These are phyloP conservation scores for Gadus chalcogrammus DNA, from an alignment of 2,113 vertebrate genomes.

Conservation along the genomic window DNA sequence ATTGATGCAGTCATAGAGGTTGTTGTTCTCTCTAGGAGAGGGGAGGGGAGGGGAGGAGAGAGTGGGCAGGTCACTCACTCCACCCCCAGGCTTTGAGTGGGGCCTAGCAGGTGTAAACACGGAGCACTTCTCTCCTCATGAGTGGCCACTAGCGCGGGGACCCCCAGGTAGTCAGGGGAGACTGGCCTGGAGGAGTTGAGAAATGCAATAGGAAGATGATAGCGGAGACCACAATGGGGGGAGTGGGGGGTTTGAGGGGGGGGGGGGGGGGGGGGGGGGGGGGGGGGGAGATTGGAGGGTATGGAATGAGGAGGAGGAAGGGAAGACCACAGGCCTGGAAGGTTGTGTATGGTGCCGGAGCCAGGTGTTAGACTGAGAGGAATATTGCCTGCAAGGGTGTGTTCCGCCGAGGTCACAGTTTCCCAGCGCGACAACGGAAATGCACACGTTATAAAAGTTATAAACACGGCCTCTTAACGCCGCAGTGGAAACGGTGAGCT, in stretches of 20 bases:
- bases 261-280: no score
- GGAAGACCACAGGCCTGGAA: slow-evolving; percentile 18
- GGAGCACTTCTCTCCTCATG: slow-evolving; percentile 58
- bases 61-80: slow-evolving; percentile 71
- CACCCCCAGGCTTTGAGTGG: slow-evolving; percentile 71
- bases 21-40: slow-evolving; percentile 73
- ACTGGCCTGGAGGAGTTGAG: slow-evolving; percentile 57
- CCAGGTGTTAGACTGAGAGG: slow-evolving; percentile 63
- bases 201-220: slow-evolving; percentile 56
- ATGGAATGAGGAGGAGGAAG: background rate
- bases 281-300: no score
- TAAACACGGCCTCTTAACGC: slow-evolving; percentile 33
- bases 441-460: background rate
- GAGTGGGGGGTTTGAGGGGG: background rate
- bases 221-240: background rate
- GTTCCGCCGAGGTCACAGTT: slow-evolving; percentile 16
- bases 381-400: slow-evolving; percentile 40
- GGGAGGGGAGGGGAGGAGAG: slow-evolving; percentile 68
- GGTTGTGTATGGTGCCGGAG: slow-evolving; percentile 28
- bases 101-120: slow-evolving; percentile 77
- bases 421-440: slow-evolving; percentile 28
- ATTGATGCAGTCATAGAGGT: slow-evolving; percentile 69
- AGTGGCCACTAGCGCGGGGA: slow-evolving; percentile 50
- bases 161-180: slow-evolving; percentile 59
- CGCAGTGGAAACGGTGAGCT: slow-evolving; percentile 28